Conservation (phyloP, 2,113 vertebrate genomes). For the Dicerorhinus sumatrensis region DNA sequence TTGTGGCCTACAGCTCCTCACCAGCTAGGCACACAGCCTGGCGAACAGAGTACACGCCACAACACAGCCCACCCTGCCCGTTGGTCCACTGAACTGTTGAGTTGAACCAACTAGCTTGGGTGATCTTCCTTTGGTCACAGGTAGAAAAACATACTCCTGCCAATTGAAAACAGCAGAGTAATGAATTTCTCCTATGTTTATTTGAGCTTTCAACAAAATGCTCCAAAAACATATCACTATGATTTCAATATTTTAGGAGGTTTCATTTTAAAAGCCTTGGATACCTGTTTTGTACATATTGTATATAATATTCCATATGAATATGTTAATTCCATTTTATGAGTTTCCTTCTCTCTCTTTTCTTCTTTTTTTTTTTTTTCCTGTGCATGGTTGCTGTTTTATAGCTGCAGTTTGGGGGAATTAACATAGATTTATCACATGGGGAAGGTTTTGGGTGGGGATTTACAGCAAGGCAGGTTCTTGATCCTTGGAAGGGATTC, state of each 20-base stretch:
- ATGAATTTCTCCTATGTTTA: not conserved
- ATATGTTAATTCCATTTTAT: conserved; percentile 77
- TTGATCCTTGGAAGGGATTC: conserved; percentile 67
- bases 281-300: conserved; percentile 28
- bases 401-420: conserved; percentile 68
- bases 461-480: conserved; percentile 65
- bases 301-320: conserved; percentile 5
- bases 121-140: not conserved
- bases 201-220: conserved; percentile 44
- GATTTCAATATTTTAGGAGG: conserved; percentile 24
- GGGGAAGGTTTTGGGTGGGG: conserved; percentile 63
- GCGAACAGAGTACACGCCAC: not conserved
- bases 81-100: not conserved
- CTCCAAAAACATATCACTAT: not conserved
- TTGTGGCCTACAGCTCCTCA: not conserved
- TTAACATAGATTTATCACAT: conserved; percentile 73
- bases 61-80: not conserved
- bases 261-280: not conserved
- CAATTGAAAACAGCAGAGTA: not conserved
- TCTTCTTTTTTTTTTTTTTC: not conserved
- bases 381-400: conserved; percentile 48
- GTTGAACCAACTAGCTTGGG: not conserved
- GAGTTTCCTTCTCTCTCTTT: not conserved
- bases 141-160: not conserved
- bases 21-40: not conserved